Evolutionary conservation across 2,888 invertebrate species (phyloP).

Genomic region (Archips crataeganus): DNA sequence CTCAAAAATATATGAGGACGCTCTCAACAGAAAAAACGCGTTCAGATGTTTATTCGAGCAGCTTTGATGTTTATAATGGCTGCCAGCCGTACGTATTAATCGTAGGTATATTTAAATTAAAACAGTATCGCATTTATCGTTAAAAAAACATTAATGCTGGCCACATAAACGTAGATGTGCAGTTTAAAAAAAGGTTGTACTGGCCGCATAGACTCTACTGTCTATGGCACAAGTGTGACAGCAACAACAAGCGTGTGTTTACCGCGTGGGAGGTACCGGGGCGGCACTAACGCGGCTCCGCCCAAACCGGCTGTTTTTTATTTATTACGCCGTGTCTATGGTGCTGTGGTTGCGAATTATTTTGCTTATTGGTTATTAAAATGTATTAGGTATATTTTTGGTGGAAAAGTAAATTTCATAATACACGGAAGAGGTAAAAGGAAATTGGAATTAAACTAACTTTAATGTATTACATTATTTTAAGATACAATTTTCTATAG

Average conservation of each 20-base stretch:
- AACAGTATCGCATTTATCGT: not conserved
- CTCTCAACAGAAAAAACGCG: too few species aligned
- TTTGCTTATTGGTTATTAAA: slow-evolving; percentile 20
- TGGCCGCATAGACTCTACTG: slow-evolving; percentile 1
- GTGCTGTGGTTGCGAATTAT: slow-evolving; percentile 35
- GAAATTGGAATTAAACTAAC: not conserved
- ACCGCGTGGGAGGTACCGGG: slow-evolving; percentile 71
- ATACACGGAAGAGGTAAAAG: not conserved
- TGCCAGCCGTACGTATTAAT: too few species aligned
- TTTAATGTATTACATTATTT: too few species aligned
- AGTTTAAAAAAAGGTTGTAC: not conserved
- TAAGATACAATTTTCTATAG: too few species aligned
- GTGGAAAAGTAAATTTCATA: not conserved
- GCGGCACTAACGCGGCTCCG: slow-evolving; percentile 72
- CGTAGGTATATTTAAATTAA: not conserved
- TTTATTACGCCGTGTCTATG: slow-evolving; percentile 49
- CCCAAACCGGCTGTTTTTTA: slow-evolving; percentile 51
- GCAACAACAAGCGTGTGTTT: slow-evolving; percentile 57
- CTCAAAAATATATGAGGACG: too few species aligned
- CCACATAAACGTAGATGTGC: not conserved
- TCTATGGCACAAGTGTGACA: slow-evolving; percentile 20
- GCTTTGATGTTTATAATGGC: too few species aligned
- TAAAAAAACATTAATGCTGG: not conserved
- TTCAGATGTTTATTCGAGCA: too few species aligned
- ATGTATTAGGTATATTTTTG: not conserved